Base-by-base conservation (phyloP, 1,140 invertebrate genomes). In the Meteorus sp. region DNA sequence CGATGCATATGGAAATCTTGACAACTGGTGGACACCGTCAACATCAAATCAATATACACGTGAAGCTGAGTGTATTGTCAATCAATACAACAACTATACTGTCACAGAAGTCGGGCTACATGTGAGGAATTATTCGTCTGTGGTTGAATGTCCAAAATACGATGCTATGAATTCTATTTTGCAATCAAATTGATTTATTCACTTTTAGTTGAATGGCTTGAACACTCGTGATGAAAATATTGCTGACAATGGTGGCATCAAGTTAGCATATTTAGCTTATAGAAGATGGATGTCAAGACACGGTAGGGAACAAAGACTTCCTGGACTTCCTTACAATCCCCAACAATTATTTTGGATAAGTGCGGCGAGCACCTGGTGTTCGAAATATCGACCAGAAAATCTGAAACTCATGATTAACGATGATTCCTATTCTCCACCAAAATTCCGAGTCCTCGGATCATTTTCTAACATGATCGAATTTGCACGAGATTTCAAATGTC, bases 21-120 rank as follows among this genome's bases (percentile, higher is more conserved):
- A 86, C 0, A 86, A 93, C 68, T 94, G 92, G 92, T 95, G 93
- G 93, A 84, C 87, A 44, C 77, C 85, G 27, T 77, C 80, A 59
- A 93, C 91, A 0, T 88, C 90, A 63, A 77, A 85, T 47, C 83
- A 85, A 11, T 95, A 92, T 69, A 77, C 88, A 27, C 82, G 88
- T 50, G 87, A 88, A 68, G 86, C 91, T 0, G 82, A 89, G 68
- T 96, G 93, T 71, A 93, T 95, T 59, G 89, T 96, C 54, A 82
- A 93, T 52, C 94, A 95, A 72, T 95, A 95, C 69, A 86, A 86
- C 55, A 92, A 92, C 70, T 94, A 89, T 69, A 90, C 86, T 0
- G 86, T 87, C 7, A 76, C 82, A 19, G 85, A 88, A 79, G 85
- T 88, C 4, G 74, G 79, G 20, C 72, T 92, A 55, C 88, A 88